A percentile compares a stretch with the other conserved stretches of the same genome.
phyloP scores from a whole-genome alignment of 1,140 invertebrate genomes.

The Chrysomallon squamiferum region DNA sequence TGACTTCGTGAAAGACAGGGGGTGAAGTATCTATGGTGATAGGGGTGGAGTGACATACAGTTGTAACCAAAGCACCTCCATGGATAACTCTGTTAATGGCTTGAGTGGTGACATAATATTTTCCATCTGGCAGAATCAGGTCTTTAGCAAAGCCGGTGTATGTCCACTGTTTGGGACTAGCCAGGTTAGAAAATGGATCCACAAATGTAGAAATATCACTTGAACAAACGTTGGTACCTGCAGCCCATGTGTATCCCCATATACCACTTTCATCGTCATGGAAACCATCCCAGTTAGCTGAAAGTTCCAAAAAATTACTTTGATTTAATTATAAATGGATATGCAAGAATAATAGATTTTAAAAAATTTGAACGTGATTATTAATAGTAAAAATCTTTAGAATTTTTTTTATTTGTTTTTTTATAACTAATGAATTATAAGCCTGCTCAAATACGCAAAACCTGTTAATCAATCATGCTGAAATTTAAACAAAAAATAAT shows the following conservation, averaged over 20 bases:
- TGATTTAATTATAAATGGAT: not conserved
- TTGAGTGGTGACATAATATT: constrained; percentile 30
- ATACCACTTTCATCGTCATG: constrained; percentile 31
- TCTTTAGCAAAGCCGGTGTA: constrained; percentile 17
- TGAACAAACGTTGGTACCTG: constrained; percentile 18
- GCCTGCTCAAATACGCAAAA: too few species aligned
- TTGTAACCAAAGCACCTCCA: constrained; percentile 43
- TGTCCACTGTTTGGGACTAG: constrained; percentile 15
- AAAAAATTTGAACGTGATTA: too few species aligned
- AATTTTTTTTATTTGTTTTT: too few species aligned
- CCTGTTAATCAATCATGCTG: too few species aligned
- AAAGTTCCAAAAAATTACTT: constrained; percentile 7
- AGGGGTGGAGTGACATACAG: constrained; percentile 40
- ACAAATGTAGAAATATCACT: constrained; percentile 8
- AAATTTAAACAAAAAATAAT: too few species aligned
- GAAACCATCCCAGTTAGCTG: constrained; percentile 31
- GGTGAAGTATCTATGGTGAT: constrained; percentile 43
- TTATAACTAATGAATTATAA: too few species aligned
- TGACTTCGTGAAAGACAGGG: constrained; percentile 32
- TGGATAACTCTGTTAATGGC: constrained; percentile 36
- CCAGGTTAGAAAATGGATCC: constrained; percentile 23
- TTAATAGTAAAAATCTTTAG: too few species aligned
- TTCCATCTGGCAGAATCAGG: constrained; percentile 18
- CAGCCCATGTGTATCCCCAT: constrained; percentile 31
- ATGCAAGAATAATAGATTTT: not conserved